Base-by-base conservation (phyloP, 2,888 invertebrate genomes). In the Himalopsyche japonica region DNA sequence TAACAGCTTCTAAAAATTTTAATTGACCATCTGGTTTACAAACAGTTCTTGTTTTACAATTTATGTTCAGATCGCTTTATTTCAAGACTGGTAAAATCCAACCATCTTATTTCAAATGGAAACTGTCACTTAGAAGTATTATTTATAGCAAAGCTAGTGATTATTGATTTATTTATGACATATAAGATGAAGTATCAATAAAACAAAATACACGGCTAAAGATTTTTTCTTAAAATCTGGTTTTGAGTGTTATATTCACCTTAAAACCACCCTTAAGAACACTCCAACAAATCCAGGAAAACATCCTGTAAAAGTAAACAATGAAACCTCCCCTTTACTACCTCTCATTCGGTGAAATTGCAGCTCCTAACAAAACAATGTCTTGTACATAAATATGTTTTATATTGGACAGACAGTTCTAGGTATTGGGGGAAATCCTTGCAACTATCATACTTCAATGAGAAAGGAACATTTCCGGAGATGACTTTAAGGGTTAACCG, bases 401-500 rank as follows among this genome's bases (percentile, higher is more conserved):
- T 76, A 81, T 81, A 49, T 32, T 76, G 30, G 81, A 48, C 76
- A 76, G 70, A 70, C 70, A 78, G 78, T 24, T 77, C 78, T 77
- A 57, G 57, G 57, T 34, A 32, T 49, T 57, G 78, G 82, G 78
- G 76, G 70, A 48, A 82, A 43, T 77, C 76, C 43, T 43, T 32
- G 48, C 48, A 78, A 64, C 70, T 70, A 27, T 70, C 24, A 70
- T 70, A 70, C 70, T 70, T 70, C 70, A 70, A 70, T 12, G 70
- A 70, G 70, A 24, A 27, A 70, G 70, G 12, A 70, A 27, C 70
- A 70, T 70, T 64, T 64, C 37, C 20, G 82, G 27, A 82, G 32
- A 76, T 32, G 49, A 47, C 82, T 78, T 57, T 47, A 47, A 78
- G 82, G 82, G 82, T 82, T 57, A 76, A 79, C 79, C 79, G 79